A percentile compares a stretch with the other conserved stretches of the same genome.
Conservation (phyloP, 2,797 vertebrate genomes). For the Peromyscus nudipes region DNA sequence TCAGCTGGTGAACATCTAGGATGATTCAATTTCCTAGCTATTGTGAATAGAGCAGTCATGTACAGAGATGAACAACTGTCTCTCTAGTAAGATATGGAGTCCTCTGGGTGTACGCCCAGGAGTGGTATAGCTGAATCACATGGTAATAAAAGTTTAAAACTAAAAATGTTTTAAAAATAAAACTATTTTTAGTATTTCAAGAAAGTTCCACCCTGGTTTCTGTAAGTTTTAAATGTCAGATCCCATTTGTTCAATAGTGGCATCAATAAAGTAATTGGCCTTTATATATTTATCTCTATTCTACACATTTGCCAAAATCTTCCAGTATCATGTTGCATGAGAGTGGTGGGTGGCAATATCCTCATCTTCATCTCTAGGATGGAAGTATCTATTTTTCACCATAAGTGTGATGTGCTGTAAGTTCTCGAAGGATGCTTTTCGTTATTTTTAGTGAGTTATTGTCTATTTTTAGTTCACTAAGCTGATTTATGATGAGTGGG, state of each 20-base stretch:
- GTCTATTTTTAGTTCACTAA: neutral
- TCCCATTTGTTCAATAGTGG: neutral
- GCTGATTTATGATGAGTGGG: neutral
- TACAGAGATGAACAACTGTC: neutral
- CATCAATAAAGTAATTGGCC: neutral
- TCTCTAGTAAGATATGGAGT: neutral
- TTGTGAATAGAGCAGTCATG: neutral
- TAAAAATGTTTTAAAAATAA: neutral
- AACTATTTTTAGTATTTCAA: neutral
- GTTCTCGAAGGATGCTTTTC: neutral
- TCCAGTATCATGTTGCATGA: too few species aligned
- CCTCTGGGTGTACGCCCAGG: neutral
- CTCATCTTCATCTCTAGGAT: neutral
- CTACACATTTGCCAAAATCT: neutral
- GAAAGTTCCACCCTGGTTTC: neutral
- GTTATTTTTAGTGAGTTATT: neutral
- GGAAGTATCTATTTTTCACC: neutral
- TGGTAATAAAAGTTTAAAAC: neutral
- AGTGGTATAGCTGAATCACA: neutral
- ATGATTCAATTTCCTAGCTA: neutral
- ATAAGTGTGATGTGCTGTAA: neutral
- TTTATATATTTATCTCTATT: neutral
- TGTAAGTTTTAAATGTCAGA: conserved; percentile 17
- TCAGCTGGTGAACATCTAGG: neutral
- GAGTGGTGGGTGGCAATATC: neutral